phyloP scores from a whole-genome alignment of 2,113 vertebrate species.

The Pangasianodon hypophthalmus region DNA sequence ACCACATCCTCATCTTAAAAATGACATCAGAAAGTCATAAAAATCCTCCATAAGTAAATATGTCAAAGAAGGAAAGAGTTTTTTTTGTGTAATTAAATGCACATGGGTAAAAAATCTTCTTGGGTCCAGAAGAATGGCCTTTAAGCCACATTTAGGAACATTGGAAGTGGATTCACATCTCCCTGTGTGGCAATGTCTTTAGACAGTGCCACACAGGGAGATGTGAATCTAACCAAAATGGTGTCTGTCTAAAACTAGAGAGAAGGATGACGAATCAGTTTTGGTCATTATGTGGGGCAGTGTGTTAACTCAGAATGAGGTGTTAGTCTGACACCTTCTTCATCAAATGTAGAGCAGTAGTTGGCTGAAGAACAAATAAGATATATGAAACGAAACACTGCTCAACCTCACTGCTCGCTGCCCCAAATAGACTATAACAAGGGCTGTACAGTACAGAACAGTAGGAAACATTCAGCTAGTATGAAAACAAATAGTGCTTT shows the following conservation, averaged over 20 bases:
- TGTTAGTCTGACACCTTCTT: constrained; percentile 17
- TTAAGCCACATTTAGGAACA: background rate
- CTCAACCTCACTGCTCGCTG: constrained; percentile 9
- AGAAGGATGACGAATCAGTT: background rate
- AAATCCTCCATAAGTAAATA: constrained; percentile 2
- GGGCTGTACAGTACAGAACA: constrained; percentile 35
- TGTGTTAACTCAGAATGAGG: constrained; percentile 1
- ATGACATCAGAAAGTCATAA: constrained; percentile 20
- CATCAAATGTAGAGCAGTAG: background rate
- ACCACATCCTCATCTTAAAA: constrained; percentile 5
- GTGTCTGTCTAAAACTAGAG: background rate
- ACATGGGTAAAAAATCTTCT: constrained; percentile 1
- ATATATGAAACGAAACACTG: constrained; percentile 9
- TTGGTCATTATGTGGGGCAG: background rate
- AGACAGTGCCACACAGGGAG: too few species aligned
- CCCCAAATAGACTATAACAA: constrained; percentile 25
- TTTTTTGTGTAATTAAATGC: constrained; percentile 11
- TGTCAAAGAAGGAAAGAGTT: background rate
- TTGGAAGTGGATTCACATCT: background rate
- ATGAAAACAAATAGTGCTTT: constrained; percentile 51
- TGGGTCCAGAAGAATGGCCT: background rate
- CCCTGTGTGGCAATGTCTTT: background rate
- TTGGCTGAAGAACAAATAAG: constrained; percentile 26
- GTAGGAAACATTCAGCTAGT: constrained; percentile 43
- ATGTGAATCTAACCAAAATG: background rate